These are phyloP conservation scores for Leptopilina drosophilae DNA, from an alignment of 2,888 invertebrate genomes.

Conservation along the genomic window DNA sequence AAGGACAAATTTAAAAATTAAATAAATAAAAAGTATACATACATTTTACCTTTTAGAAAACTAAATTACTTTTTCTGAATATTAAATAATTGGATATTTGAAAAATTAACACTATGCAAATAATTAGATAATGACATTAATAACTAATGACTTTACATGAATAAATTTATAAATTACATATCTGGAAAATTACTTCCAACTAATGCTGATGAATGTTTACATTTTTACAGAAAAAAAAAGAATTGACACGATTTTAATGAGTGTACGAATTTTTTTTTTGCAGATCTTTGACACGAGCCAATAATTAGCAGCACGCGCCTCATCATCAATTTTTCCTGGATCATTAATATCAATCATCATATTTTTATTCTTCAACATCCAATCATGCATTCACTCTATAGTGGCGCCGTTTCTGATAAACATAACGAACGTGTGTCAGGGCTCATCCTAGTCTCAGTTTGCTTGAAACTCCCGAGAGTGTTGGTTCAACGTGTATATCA, in stretches of 20 bases:
- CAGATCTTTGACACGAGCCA: conserved; percentile 14
- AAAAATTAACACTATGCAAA: no score
- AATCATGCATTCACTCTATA: conserved; percentile 31
- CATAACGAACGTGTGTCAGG: conserved; percentile 45
- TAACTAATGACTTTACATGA: no score
- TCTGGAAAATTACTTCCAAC: background rate
- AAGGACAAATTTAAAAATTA: no score
- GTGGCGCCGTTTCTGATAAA: conserved; percentile 57
- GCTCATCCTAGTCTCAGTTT: conserved; percentile 55
- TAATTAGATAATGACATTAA: no score
- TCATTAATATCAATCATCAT: conserved; percentile 24
- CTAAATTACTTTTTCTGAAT: no score
- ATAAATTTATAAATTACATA: background rate
- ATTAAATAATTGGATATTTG: no score
- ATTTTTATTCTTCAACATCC: conserved; percentile 4
- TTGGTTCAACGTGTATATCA: conserved; percentile 26
- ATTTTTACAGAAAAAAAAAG: no score
- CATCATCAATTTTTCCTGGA: conserved; percentile 22
- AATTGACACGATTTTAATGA: background rate
- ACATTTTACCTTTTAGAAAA: no score
- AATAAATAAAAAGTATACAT: no score
- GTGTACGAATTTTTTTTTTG: background rate
- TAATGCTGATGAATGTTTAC: no score
- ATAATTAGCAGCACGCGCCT: conserved; percentile 17
- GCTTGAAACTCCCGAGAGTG: conserved; percentile 51